Conservation (phyloP, 2,888 invertebrate genomes). For the Amiota mariae region DNA sequence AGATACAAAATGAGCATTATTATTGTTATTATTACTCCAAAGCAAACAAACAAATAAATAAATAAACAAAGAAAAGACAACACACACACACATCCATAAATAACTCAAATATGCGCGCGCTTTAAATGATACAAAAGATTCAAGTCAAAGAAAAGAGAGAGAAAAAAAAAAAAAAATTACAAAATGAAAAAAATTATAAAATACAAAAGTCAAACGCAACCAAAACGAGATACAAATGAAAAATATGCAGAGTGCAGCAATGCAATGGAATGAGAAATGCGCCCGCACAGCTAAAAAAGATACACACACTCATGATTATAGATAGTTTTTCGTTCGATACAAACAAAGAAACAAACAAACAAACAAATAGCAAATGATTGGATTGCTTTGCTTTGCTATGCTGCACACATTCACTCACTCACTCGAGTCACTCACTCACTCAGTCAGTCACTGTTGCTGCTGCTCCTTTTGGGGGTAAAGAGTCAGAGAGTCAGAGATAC, state of each 20-base stretch:
- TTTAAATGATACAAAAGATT: conserved; percentile 28
- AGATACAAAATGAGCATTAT: conserved; percentile 43
- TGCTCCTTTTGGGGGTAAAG: not conserved
- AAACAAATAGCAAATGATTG: not conserved
- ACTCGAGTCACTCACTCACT: not conserved
- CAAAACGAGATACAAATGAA: conserved; percentile 33
- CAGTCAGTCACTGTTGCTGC: not conserved
- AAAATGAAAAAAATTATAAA: conserved; percentile 38
- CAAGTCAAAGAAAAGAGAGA: conserved; percentile 17
- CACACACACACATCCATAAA: conserved; percentile 61
- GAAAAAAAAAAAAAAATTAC: not conserved
- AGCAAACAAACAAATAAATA: conserved; percentile 62
- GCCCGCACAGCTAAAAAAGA: conserved; percentile 42
- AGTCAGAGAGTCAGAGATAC: not conserved
- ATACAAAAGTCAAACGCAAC: conserved; percentile 61
- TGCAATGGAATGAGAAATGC: conserved; percentile 19
- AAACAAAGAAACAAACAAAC: conserved; percentile 20
- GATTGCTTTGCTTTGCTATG: not conserved
- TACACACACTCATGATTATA: conserved; percentile 34
- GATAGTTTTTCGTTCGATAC: not conserved
- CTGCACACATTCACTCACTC: conserved; percentile 6
- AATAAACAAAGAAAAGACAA: conserved; percentile 34
- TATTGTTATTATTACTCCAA: conserved; percentile 61
- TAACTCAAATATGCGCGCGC: conserved; percentile 52
- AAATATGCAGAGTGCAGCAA: conserved; percentile 29